Evolutionary conservation across 2,888 invertebrate genomes (phyloP), one percentile per base, ranked within the genome.

Genomic region (Parapristionchus giblindavisi): DNA sequence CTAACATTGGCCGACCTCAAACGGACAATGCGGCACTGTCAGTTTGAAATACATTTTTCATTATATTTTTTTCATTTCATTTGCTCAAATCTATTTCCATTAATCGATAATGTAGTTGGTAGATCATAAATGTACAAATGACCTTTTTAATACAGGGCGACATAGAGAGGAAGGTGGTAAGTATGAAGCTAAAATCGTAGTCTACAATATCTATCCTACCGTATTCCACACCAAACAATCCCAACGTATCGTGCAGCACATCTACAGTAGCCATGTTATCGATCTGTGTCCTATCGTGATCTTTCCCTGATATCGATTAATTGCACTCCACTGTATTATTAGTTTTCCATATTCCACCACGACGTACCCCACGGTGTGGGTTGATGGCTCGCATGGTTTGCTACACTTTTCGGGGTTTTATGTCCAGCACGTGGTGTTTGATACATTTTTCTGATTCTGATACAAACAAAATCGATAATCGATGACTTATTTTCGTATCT

Each of bases 1-100:
- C 21, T 24, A 11, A 24, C 27, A n/a, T 4, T 5, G 5, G 40
- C 63, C 29, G 29, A 65, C 0, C 29, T 32, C 21, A 32, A 5
- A 2, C 43, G 63, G n/a, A 65, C 63, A 1, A 65, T 65, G 63
- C 40, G 63, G 21, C 63, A 65, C 43, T 65, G 63, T 65, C 43
- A 65, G 63, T 24, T 24, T 14, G n/a, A n/a, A n/a, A 40, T 40
- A 21, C 3, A n/a, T 29, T 24, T 17, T 32, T 21, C 32, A 29
- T 24, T 14, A 21, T 6, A 29, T n/a, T n/a, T 29, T n/a, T 56
- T 60, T 36, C 32, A 17, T 0, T 8, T 21, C 1, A 11, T 1
- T 34, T 36, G 14, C 2, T 1, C n/a, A 32, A 11, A 21, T 56
- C 14, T 3, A 29, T 17, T 11, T 3, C 40, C 29, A 29, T 8